These are phyloP conservation scores for Salminus brasiliensis DNA, from an alignment of 2,113 vertebrate species.

Conservation along the genomic window DNA sequence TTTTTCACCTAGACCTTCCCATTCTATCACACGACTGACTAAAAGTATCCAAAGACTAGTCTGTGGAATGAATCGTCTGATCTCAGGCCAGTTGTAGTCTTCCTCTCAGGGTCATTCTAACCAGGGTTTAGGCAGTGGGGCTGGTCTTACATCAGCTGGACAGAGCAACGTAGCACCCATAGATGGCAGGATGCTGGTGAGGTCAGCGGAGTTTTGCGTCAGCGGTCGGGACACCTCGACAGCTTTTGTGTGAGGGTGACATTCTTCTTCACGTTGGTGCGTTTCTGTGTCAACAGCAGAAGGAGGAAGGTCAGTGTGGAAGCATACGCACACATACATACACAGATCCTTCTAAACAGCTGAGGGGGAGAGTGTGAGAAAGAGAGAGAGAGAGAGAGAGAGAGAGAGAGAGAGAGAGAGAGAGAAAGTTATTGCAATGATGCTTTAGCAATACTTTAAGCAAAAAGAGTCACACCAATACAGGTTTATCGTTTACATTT, in stretches of 20 bases:
- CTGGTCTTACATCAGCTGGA: background rate
- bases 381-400: background rate
- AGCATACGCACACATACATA: background rate
- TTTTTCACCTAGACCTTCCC: background rate
- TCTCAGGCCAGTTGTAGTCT: background rate
- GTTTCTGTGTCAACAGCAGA: constrained; percentile 18
- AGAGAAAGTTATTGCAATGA: background rate
- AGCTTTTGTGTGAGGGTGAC: background rate
- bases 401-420: background rate
- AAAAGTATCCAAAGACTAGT: background rate
- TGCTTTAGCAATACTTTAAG: too few relatives aligned
- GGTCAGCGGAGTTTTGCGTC: constrained; percentile 2
- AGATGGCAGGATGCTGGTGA: background rate
- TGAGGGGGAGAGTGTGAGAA: background rate
- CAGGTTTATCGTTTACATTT: too few relatives aligned
- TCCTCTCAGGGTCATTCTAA: background rate
- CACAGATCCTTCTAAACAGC: background rate
- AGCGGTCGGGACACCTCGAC: constrained; percentile 9
- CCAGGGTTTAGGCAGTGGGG: background rate
- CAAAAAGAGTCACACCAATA: too few relatives aligned
- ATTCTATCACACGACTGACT: background rate
- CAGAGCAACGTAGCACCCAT: background rate
- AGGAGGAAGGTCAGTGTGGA: background rate
- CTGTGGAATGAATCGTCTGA: background rate
- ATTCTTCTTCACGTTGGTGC: constrained; percentile 14